phyloP scores from a whole-genome alignment of 2,797 vertebrate genomes.

The Phrynocephalus vlangalii region DNA sequence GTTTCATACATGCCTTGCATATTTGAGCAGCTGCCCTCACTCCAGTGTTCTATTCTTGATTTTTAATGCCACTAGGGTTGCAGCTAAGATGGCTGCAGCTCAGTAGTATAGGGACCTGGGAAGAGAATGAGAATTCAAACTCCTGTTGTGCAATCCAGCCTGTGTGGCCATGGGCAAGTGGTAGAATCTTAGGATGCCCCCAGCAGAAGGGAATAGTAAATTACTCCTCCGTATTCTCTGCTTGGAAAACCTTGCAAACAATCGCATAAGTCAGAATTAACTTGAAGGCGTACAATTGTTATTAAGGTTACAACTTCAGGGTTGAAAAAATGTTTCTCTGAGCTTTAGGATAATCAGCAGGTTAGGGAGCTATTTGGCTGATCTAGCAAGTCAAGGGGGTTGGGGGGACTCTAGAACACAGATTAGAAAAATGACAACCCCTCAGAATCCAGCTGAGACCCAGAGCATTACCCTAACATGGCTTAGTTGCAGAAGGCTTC shows the following conservation, averaged over 20 bases:
- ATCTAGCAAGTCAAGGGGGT: background rate
- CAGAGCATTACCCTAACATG: no score
- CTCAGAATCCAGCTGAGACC: no score
- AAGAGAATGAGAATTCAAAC: no score
- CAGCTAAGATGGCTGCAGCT: background rate
- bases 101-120: background rate
- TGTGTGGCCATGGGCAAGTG: no score
- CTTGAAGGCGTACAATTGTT: no score
- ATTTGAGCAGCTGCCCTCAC: constrained; percentile 1
- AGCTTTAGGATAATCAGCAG: background rate
- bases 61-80: background rate
- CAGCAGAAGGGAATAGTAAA: no score
- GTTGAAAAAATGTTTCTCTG: background rate
- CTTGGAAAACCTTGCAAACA: no score
- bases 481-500: background rate
- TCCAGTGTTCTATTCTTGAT: background rate
- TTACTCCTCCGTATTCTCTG: no score
- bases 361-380: background rate
- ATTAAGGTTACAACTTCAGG: no score
- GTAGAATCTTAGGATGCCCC: no score
- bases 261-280: no score
- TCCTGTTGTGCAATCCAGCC: no score
- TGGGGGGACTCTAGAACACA: background rate
- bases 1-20: background rate
- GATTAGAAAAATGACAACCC: background rate